Percentiles rank a stretch among this genome's conserved stretches.
Conservation (phyloP, 2,888 invertebrate genomes). For the Alsophila aescularia region DNA sequence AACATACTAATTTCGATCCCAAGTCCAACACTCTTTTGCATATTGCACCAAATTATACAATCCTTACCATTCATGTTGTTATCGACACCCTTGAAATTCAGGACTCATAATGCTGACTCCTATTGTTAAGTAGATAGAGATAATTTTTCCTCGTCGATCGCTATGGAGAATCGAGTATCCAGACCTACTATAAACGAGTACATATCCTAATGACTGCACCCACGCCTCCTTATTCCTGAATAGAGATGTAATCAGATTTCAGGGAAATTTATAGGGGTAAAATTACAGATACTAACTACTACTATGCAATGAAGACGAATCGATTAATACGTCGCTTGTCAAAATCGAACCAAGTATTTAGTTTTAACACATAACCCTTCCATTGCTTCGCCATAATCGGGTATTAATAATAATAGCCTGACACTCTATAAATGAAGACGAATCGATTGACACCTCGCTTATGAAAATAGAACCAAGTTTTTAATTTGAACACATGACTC, state of each 20-base stretch:
- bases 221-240: background rate
- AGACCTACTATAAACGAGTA: background rate
- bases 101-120: background rate
- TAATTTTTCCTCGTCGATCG: conserved; percentile 22
- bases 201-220: background rate
- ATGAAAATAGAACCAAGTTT: no score
- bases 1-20: background rate
- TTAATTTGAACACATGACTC: no score
- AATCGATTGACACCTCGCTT: no score
- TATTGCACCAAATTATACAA: background rate
- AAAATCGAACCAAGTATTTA: no score
- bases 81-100: background rate
- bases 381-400: no score
- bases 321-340: no score
- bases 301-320: no score
- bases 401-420: no score
- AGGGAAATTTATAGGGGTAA: no score
- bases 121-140: background rate
- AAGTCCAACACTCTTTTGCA: background rate
- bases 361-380: no score
- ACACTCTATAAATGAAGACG: no score
- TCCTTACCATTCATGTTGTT: background rate
- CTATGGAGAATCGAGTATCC: conserved; percentile 22
- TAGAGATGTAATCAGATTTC: background rate
- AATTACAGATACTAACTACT: no score